Evolutionary conservation across 2,888 invertebrate genomes (phyloP), one percentile per base, ranked within the genome.

Genomic region (Phengaris arion): DNA sequence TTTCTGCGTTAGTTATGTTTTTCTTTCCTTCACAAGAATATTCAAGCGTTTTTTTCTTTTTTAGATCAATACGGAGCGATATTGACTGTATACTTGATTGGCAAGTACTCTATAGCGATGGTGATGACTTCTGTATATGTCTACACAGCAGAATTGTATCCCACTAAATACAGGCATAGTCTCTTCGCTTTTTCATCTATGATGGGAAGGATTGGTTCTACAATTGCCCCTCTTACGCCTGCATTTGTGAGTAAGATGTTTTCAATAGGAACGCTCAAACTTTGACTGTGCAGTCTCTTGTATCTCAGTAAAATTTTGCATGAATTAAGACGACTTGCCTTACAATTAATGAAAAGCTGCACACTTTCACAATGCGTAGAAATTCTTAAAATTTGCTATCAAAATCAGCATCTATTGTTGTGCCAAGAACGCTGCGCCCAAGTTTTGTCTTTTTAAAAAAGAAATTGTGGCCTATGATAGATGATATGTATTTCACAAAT

Each of bases 151-250:
- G 95, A 95, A 85, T 87, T 95, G 82, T 95, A 95, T 81, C 95
- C 95, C 2, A 95, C 95, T 8, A 93, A 91, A 78, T 87, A 94
- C 35, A 89, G 95, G 7, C 95, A 95, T 82, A 94, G 94, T 54
- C 85, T 95, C 75, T 88, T 95, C 59, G 94, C 94, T 0, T 88
- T 94, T 69, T 95, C 95, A 81, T 95, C 95, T 8, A 95, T 95
- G 95, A 89, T 95, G 78, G 95, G 95, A 9, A 89, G 95, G 46
- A 86, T 95, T 72, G 95, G 95, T 0, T 94, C 95, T 0, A 95
- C 95, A 86, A 80, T 94, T 76, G 95, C 95, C 5, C 95, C 95
- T 0, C 95, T 95, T 82, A 94, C 95, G 10, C 94, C 94, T 12
- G 86, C 95, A 68, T 82, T 95, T 86, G 94, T 94, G 76, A 85